phyloP scores from a whole-genome alignment of 2,113 vertebrate species.

The Phyllostomus discolor region DNA sequence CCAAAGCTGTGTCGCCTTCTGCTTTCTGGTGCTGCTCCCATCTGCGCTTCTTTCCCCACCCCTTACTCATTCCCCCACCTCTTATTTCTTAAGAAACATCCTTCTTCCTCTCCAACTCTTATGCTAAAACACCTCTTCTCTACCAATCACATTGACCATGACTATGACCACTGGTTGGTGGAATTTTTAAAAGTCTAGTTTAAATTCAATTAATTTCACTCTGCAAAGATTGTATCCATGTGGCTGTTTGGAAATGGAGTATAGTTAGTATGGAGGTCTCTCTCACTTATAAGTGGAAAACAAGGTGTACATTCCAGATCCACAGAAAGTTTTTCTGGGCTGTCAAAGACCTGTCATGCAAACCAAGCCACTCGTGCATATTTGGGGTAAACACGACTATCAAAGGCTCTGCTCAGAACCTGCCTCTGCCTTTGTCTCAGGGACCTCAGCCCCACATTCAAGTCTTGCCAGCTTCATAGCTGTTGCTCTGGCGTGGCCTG shows the following conservation, averaged over 20 bases:
- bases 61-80: neutral
- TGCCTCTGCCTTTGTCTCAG: neutral
- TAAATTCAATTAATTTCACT: constrained; percentile 32
- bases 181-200: constrained; percentile 1
- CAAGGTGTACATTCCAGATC: neutral
- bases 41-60: neutral
- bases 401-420: neutral
- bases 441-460: neutral
- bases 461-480: neutral
- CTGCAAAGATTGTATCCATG: neutral
- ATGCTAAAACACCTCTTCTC: neutral
- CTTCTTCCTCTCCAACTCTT: neutral
- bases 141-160: neutral
- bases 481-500: neutral
- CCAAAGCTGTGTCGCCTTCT: neutral
- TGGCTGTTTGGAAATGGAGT: neutral
- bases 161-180: neutral
- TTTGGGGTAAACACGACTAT: neutral
- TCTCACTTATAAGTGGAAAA: neutral
- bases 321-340: neutral
- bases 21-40: neutral
- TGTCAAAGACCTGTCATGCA: neutral
- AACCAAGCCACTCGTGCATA: neutral
- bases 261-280: neutral
- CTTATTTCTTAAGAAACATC: neutral